phyloP scores from a whole-genome alignment of 2,797 vertebrate genomes.

The Miopithecus talapoin region DNA sequence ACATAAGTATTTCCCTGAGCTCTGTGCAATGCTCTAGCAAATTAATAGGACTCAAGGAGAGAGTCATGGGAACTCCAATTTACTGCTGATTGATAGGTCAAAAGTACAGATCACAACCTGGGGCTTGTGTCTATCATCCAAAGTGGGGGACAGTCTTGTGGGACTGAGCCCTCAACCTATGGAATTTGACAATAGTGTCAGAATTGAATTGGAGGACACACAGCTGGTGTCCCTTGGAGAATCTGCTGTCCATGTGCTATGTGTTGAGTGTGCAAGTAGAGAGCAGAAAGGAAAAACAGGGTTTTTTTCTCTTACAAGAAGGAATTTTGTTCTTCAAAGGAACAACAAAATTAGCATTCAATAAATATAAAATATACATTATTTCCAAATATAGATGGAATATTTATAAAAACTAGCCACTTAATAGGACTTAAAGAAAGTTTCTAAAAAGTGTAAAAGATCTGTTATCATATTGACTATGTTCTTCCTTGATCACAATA shows the following conservation, averaged over 20 bases:
- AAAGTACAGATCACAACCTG: not conserved
- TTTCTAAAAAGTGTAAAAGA: not conserved
- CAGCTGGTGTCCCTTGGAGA: not conserved
- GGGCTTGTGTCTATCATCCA: not conserved
- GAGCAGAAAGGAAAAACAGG: not conserved
- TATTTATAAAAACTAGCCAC: not conserved
- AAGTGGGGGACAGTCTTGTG: not conserved
- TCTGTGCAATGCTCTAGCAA: not conserved
- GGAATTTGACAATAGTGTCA: not conserved
- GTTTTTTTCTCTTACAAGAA: not conserved
- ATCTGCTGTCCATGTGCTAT: not conserved
- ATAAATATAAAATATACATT: not conserved
- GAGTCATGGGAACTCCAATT: not conserved
- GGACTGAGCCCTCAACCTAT: not conserved
- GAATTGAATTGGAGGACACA: not conserved
- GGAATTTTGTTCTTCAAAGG: not conserved
- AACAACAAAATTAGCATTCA: not conserved
- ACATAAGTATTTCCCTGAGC: not conserved
- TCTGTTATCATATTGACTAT: not conserved
- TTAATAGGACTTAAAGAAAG: not conserved
- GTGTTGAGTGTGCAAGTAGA: not conserved
- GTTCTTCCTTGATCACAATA: not conserved
- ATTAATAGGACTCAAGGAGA: not conserved
- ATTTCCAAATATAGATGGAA: not conserved
- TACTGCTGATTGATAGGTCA: not conserved